Evolutionary conservation across 37 sponge, comb jelly and placozoan species (phyloP), one percentile per base, ranked within the genome.

Genomic region (Haliclona indistincta): DNA sequence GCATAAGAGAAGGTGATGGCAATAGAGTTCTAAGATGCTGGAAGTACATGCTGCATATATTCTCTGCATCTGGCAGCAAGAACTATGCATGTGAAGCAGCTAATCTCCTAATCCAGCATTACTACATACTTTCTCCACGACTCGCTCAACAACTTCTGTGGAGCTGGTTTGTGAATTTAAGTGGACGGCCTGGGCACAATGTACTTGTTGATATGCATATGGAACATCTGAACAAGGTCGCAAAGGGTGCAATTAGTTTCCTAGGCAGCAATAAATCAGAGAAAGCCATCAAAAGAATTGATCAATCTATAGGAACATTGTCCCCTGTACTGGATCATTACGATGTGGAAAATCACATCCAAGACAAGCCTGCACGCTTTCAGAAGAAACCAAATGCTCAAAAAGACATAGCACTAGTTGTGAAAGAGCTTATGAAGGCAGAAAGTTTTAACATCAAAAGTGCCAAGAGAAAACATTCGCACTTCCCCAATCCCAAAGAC

Each of bases 1-100:
- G 58, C 11, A 54, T 73, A 11, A 73, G 55, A 55, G 74, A 73
- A 56, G 74, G 74, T 38, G 74, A 73, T 73, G 74, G 74, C 23
- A 15, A 37, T 15, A 32, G 61, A 17, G 61, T 54, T 22, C 23
- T 54, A 23, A 34, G 74, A 37, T 37, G 55, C 74, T 73, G 74
- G 74, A 13, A 35, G 36, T 73, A 73, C 41, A 15, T 73, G 20
- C 60, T 73, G 58, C 74, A 33, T 30, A 20, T 55, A 10, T 73
- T 73, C 38, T 43, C 29, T 34, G 47, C 44, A 29, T 32, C 79
- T 2, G 38, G 44, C 11, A 32, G 54, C 42, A 54, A 0, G 38
- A 79, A 78, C 34, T 67, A 78, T 43, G 37, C 54, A 2, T 33
- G 53, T 8, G 79, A 78, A 38, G 70, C 79, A 15, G 19, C 67